Percentiles rank a stretch among this genome's conserved stretches.
phyloP scores from a whole-genome alignment of 2,888 invertebrate genomes.

The Eristalis tenax region DNA sequence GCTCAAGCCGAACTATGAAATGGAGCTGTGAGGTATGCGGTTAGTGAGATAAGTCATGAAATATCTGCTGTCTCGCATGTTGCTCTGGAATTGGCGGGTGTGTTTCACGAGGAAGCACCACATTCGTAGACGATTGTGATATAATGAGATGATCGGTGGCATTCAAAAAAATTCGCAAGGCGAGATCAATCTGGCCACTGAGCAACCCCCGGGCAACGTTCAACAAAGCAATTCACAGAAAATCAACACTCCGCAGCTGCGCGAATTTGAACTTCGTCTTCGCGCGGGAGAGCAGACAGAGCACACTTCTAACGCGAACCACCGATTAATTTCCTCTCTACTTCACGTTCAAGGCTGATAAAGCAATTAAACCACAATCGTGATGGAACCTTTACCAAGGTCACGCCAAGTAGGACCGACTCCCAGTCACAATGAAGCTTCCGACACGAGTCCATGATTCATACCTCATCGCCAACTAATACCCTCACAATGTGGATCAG shows the following conservation, averaged over 20 bases:
- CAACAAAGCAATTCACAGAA: background rate
- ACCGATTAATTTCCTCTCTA: conserved; percentile 2
- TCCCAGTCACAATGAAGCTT: conserved; percentile 6
- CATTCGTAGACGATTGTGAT: background rate
- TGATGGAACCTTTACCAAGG: conserved; percentile 48
- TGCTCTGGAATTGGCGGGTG: too few species aligned
- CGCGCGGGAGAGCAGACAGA: background rate
- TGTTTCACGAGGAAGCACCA: background rate
- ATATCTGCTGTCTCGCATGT: too few species aligned
- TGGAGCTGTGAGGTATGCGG: background rate
- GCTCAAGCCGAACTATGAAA: background rate
- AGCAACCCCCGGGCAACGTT: background rate
- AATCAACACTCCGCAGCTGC: background rate
- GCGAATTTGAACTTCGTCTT: background rate
- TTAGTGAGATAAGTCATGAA: background rate
- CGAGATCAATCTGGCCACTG: background rate
- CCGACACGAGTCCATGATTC: conserved; percentile 14
- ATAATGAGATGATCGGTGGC: background rate
- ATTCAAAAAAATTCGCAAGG: background rate
- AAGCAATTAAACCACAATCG: conserved; percentile 25
- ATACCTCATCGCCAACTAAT: background rate
- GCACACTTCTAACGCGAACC: background rate
- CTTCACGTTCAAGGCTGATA: conserved; percentile 34
- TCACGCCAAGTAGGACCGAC: conserved; percentile 22
- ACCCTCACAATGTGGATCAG: conserved; percentile 31